phyloP scores from a whole-genome alignment of 2,797 vertebrate genomes.

The Fundulus diaphanus region DNA sequence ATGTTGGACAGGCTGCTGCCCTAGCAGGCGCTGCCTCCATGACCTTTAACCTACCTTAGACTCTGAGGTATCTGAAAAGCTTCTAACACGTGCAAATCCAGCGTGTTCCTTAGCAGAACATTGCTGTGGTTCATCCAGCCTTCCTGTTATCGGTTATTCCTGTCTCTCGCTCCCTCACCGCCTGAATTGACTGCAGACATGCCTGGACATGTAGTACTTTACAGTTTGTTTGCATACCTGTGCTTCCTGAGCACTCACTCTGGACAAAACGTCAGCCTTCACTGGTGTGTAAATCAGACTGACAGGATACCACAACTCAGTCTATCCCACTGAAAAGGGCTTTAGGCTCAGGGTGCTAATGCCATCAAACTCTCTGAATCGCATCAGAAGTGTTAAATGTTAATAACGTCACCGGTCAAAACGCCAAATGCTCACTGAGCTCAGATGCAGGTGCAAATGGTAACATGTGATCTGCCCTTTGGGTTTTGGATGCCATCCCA shows the following conservation, averaged over 20 bases:
- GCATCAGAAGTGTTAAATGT: not conserved
- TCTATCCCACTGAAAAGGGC: not conserved
- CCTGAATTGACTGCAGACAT: not conserved
- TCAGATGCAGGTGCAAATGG: conserved; percentile 20
- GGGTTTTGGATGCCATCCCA: conserved; percentile 21
- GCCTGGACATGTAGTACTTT: not conserved
- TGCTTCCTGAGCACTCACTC: no score
- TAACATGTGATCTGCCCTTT: conserved; percentile 15
- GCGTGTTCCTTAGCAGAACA: not conserved
- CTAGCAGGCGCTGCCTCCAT: no score
- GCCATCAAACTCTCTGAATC: not conserved
- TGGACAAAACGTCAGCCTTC: no score
- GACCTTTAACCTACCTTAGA: no score
- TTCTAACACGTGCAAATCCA: not conserved
- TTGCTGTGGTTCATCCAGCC: not conserved
- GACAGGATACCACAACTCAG: no score
- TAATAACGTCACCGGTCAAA: not conserved
- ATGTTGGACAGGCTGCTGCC: no score
- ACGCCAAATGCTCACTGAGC: not conserved
- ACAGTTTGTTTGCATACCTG: not conserved
- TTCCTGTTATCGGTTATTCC: not conserved
- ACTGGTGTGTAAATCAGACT: no score
- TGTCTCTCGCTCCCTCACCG: not conserved
- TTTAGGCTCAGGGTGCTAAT: no score
- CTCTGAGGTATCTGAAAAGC: not conserved